Evolutionary conservation across 2,888 invertebrate genomes (phyloP), one percentile per base, ranked within the genome.

Genomic region (Mythimna ferrago): DNA sequence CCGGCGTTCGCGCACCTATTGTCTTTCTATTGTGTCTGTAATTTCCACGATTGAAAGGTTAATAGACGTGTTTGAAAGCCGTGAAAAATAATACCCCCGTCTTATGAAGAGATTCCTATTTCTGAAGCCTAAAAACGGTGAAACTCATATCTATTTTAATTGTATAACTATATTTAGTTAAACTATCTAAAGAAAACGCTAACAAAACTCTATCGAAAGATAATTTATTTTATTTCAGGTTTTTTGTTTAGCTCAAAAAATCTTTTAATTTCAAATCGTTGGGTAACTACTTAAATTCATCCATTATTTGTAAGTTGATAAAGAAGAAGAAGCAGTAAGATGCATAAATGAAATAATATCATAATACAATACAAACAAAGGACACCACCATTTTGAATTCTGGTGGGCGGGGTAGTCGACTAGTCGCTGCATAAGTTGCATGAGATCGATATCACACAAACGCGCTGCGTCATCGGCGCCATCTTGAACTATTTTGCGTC

Each of bases 401-500:
- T 9, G 10, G 21, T 26, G 32, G 56, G 56, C 48, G n/a, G 35
- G 10, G 10, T 5, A 26, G 21, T 38, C 2, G 41, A 38, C 9
- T 48, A 58, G 32, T 41, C 53, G 14, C 32, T 44, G 71, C 41
- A 78, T 2, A 16, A n/a, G 16, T 26, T 73, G 61, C 73, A 63
- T 35, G 11, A 3, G 9, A 53, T 57, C 41, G 10, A 62, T 35
- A 44, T n/a, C 26, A 63, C 62, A 44, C 57, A 72, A 57, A 57
- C 79, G 57, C 62, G 7, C n/a, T 63, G 73, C 54, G 51, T 38
- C 41, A 41, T 51, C 26, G 41, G 26, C 41, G 48, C 60, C 60
- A 77, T 70, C 19, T 61, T 69, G 6, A 14, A 19, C 4, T 53
- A 48, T 3, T 41, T 26, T 38, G 26, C 35, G 14, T 6, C n/a